phyloP scores from a whole-genome alignment of 2,888 invertebrate species.

The Steinernema scapterisci region DNA sequence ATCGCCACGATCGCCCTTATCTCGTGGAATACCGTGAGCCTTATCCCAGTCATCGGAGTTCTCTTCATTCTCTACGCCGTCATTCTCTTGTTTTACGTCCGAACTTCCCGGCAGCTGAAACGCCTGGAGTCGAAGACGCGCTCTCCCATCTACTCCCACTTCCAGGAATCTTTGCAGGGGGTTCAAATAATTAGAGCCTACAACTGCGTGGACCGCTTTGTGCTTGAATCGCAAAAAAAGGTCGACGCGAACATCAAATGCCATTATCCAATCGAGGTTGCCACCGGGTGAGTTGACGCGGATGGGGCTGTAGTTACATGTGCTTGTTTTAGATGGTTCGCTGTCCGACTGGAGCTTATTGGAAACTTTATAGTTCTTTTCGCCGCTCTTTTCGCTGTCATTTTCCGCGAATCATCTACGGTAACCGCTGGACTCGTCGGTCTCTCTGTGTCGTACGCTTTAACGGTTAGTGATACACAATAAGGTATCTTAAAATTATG shows the following conservation, averaged over 20 bases:
- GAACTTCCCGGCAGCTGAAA: slow-evolving; percentile 81
- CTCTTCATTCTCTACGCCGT: slow-evolving; percentile 21
- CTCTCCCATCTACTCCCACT: slow-evolving; percentile 66
- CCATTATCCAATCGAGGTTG: slow-evolving; percentile 35
- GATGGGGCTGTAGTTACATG: too few species aligned
- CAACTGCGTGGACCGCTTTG: slow-evolving; percentile 37
- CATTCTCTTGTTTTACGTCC: slow-evolving; percentile 71
- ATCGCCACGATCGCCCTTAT: slow-evolving; percentile 8
- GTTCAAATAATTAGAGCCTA: slow-evolving; percentile 68
- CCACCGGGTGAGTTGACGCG: slow-evolving; percentile 34
- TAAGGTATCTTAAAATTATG: not conserved
- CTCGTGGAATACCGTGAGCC: not conserved
- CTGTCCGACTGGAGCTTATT: slow-evolving; percentile 89
- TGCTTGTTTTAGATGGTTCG: slow-evolving; percentile 79
- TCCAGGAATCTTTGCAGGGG: slow-evolving; percentile 70
- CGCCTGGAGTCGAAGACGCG: slow-evolving; percentile 57
- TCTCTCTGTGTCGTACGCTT: slow-evolving; percentile 71
- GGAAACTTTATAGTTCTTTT: slow-evolving; percentile 94
- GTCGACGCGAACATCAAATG: slow-evolving; percentile 74
- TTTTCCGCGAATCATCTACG: slow-evolving; percentile 68
- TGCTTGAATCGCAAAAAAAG: slow-evolving; percentile 78
- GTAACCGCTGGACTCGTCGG: slow-evolving; percentile 71
- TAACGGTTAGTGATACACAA: slow-evolving; percentile 68
- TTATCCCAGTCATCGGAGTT: not conserved
- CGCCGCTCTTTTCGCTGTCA: slow-evolving; percentile 87